A percentile compares a stretch with the other conserved stretches of the same genome.
Conservation (phyloP, 2,113 vertebrate genomes). For the Hypocryptadius cinnamomeus region DNA sequence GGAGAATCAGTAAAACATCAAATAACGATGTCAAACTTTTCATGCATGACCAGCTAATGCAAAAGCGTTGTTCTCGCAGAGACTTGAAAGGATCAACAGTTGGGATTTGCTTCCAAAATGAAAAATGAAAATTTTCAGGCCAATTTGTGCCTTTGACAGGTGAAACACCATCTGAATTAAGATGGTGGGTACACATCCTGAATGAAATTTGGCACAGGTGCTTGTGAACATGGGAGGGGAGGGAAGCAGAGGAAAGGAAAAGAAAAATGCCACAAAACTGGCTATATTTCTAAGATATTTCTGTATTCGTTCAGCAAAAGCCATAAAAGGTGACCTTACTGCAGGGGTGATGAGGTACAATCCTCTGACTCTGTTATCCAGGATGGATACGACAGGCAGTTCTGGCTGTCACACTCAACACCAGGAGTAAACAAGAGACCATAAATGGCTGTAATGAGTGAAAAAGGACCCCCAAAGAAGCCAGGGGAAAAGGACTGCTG, state of each 20-base stretch:
- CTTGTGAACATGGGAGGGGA: not conserved
- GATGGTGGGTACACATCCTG: not conserved
- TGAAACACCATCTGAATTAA: not conserved
- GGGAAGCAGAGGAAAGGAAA: not conserved
- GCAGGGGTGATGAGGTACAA: not conserved
- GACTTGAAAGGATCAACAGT: not conserved
- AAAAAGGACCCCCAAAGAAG: not conserved
- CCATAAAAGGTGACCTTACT: not conserved
- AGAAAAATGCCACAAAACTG: not conserved
- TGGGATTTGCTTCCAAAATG: not conserved
- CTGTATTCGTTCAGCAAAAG: not conserved
- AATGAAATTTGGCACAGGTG: not conserved
- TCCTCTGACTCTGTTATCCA: not conserved
- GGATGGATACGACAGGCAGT: not conserved
- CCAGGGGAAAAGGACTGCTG: not conserved
- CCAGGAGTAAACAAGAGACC: not conserved
- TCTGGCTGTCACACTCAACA: not conserved
- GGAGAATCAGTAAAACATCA: slow-evolving; percentile 2
- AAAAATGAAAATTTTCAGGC: not conserved
- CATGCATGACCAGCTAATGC: not conserved
- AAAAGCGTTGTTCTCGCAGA: not conserved
- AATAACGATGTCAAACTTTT: not conserved
- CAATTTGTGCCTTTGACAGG: not conserved
- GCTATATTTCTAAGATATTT: not conserved
- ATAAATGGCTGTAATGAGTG: not conserved